Base-by-base conservation (phyloP, 2,797 vertebrate species). In the Sorex maritimensis region DNA sequence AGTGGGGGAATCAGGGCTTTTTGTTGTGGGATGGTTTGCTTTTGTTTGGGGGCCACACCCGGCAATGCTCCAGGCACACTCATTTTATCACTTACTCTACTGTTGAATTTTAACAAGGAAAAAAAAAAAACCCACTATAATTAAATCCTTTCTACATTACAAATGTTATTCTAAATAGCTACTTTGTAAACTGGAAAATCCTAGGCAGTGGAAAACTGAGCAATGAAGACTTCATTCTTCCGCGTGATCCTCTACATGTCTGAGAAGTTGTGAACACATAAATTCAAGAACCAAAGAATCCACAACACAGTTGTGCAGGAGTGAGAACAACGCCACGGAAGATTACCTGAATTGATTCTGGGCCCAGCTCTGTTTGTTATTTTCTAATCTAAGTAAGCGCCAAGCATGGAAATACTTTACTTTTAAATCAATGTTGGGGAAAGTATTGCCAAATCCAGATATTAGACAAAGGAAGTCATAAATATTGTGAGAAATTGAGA, bases 381-480 rank as follows among this genome's bases (percentile, higher is more conserved):
- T 83, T 88, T 72, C 46, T 72, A 65, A 65, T 49, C 49, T 71
- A 74, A 44, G 52, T 24, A 34, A 81, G 78, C 30, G 80, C 38
- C 28, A 74, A 74, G 71, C 44, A 67, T 24, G 65, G 44, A 65
- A 72, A 90, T 65, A 46, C 23, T 84, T 63, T 78, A n/a, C 44
- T 90, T 90, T 88, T 34, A 84, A 82, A 74, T 79, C 63, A 38
- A 0, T 41, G 0, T 69, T 58, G 30, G 44, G 30, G 6, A 65
- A 74, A 93, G 28, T 69, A 44, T 65, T 19, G 61, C 55, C 69
- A 91, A 88, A 73, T 65, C 6, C 24, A 30, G 6, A 82, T 83
- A 73, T 38, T n/a, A 79, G 73, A 81, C 24, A 88, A 69, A 92
- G 83, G 67, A 86, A 79, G 73, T 68, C 14, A 79, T n/a, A 71